A percentile compares a stretch with the other conserved stretches of the same genome.
Evolutionary conservation across 2,797 vertebrate genomes (phyloP).

Genomic region (Sciaenops ocellatus): DNA sequence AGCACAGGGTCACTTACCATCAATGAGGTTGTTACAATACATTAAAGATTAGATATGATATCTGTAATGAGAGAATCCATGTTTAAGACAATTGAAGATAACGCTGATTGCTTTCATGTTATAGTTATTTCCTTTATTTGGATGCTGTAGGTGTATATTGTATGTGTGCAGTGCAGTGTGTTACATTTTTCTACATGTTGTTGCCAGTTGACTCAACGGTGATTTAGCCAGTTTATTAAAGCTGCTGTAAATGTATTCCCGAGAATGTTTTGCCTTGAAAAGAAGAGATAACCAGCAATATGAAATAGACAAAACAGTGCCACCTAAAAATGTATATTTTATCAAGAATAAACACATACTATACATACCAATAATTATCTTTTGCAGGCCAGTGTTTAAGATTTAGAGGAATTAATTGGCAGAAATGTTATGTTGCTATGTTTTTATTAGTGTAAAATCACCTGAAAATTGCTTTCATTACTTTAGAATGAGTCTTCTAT

Average conservation of each 20-base stretch:
- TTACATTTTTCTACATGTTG: neutral
- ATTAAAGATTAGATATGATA: constrained; percentile 73
- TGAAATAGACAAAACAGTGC: neutral
- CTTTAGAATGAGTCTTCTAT: too few relatives aligned
- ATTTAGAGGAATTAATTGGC: too few relatives aligned
- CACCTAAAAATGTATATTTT: neutral
- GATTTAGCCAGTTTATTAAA: constrained; percentile 7
- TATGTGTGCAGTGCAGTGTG: neutral
- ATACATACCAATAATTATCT: neutral
- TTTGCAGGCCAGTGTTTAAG: neutral
- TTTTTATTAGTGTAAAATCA: too few relatives aligned
- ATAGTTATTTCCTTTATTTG: neutral
- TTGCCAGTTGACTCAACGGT: neutral
- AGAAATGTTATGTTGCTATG: too few relatives aligned
- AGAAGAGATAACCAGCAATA: neutral
- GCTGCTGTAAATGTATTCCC: neutral
- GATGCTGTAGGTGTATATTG: too few relatives aligned
- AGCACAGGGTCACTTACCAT: constrained; percentile 72
- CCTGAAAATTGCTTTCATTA: too few relatives aligned
- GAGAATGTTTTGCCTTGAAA: neutral
- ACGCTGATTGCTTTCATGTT: constrained; percentile 11
- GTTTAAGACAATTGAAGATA: constrained; percentile 57
- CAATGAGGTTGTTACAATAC: constrained; percentile 68
- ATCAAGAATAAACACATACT: neutral
- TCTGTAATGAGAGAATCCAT: constrained; percentile 62